Evolutionary conservation across 2,888 invertebrate species (phyloP).

Genomic region (Cryptus viduatorius): DNA sequence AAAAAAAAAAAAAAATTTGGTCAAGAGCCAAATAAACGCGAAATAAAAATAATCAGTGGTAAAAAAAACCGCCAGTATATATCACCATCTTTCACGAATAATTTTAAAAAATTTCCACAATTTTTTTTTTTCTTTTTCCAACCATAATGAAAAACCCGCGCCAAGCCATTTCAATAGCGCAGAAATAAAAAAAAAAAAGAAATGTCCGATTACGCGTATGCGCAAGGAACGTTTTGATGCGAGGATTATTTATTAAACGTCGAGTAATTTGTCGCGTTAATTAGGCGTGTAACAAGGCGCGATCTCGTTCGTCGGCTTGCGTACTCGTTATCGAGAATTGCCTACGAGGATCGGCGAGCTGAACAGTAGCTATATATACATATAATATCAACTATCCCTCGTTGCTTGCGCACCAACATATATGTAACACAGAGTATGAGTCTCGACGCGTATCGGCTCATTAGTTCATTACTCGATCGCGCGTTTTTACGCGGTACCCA

Average conservation of each 20-base stretch:
- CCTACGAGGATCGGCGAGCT: conserved; percentile 15
- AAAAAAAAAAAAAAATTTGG: background rate
- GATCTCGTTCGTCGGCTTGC: conserved; percentile 51
- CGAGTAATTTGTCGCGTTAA: conserved; percentile 81
- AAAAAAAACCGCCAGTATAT: background rate
- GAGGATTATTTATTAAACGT: conserved; percentile 78
- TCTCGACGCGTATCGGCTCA: conserved; percentile 69
- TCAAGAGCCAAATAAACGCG: conserved; percentile 19
- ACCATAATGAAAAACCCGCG: no score
- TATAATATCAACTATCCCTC: conserved; percentile 15
- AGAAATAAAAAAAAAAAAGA: background rate
- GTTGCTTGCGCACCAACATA: background rate
- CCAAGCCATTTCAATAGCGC: no score
- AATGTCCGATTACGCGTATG: background rate
- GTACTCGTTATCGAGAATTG: conserved; percentile 58
- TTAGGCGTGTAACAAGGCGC: conserved; percentile 81
- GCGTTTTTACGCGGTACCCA: conserved; percentile 63
- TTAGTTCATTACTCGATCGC: conserved; percentile 74
- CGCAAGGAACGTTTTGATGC: conserved; percentile 72
- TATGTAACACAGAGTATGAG: conserved; percentile 1
- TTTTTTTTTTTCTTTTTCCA: background rate
- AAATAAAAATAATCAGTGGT: background rate
- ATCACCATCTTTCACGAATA: conserved; percentile 9
- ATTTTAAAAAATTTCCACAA: conserved; percentile 35
- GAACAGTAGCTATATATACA: background rate